A percentile compares a stretch with the other conserved stretches of the same genome.
Conservation (phyloP, 2,797 vertebrate genomes). For the Lophius americanus region DNA sequence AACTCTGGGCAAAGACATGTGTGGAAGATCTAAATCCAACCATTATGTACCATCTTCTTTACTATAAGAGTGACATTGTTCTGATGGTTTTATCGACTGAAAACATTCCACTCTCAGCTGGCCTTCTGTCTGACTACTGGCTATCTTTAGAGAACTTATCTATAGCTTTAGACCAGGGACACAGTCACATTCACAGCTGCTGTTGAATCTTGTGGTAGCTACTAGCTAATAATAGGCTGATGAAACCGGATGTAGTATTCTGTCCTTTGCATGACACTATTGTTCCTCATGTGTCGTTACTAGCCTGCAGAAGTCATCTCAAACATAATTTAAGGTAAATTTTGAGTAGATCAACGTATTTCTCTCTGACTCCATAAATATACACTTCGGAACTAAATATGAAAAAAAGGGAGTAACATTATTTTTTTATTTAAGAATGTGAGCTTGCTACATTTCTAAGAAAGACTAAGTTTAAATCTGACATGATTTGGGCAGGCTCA, state of each 20-base stretch:
- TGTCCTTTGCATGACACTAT: constrained; percentile 53
- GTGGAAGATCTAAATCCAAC: constrained; percentile 1
- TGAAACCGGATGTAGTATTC: constrained; percentile 66
- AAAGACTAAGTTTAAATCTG: not conserved
- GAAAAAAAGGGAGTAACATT: not conserved
- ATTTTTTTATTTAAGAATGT: no score
- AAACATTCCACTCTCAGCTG: constrained; percentile 17
- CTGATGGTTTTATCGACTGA: constrained; percentile 19
- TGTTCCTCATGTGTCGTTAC: constrained; percentile 54
- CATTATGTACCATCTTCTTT: not conserved
- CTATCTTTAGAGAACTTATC: constrained; percentile 74
- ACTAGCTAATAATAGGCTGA: constrained; percentile 72
- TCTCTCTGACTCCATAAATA: not conserved
- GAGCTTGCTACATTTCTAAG: no score
- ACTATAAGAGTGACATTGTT: not conserved
- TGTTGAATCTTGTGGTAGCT: constrained; percentile 63
- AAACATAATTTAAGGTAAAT: constrained; percentile 1
- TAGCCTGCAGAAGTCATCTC: not conserved
- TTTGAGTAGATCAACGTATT: not conserved
- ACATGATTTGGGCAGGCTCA: no score
- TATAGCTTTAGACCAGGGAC: constrained; percentile 62
- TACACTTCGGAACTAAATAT: not conserved
- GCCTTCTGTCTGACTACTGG: constrained; percentile 47
- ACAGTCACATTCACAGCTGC: constrained; percentile 80
- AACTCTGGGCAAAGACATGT: constrained; percentile 21